Evolutionary conservation across 2,797 vertebrate genomes (phyloP).

Genomic region (Lagorchestes hirsutus): DNA sequence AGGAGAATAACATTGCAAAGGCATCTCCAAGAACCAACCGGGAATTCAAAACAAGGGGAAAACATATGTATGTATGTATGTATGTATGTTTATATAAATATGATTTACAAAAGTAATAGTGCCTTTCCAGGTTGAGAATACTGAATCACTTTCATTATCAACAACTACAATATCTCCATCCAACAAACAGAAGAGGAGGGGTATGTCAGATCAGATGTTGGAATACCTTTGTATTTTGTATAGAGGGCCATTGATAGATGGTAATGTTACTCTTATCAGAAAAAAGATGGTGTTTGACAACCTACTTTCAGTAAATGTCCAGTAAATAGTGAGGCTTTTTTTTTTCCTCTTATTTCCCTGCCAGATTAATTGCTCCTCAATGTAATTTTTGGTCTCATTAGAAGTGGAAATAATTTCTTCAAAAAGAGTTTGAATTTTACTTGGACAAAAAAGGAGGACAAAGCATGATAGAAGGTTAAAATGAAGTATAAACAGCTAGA

Average conservation of each 20-base stretch:
- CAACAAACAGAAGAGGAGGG: background rate
- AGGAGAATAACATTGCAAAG: background rate
- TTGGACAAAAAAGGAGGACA: background rate
- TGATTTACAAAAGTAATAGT: background rate
- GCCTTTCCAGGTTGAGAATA: background rate
- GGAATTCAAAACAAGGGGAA: background rate
- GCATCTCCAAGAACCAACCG: background rate
- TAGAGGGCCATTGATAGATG: fast-evolving
- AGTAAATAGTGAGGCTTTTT: background rate
- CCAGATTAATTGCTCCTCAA: background rate
- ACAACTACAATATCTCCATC: background rate
- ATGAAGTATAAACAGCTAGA: conserved; percentile 49
- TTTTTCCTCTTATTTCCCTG: background rate
- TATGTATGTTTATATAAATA: background rate
- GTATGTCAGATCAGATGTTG: background rate
- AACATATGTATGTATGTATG: background rate
- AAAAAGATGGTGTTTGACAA: background rate
- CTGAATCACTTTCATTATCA: background rate
- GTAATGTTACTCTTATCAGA: background rate
- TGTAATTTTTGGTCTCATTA: background rate
- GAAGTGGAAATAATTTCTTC: background rate
- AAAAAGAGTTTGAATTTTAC: conserved; percentile 9
- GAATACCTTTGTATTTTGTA: background rate
- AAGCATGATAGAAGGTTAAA: conserved; percentile 45
- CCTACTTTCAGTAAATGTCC: background rate